Conservation (phyloP, 2,113 vertebrate species). For the Xiphorhynchus elegans region DNA sequence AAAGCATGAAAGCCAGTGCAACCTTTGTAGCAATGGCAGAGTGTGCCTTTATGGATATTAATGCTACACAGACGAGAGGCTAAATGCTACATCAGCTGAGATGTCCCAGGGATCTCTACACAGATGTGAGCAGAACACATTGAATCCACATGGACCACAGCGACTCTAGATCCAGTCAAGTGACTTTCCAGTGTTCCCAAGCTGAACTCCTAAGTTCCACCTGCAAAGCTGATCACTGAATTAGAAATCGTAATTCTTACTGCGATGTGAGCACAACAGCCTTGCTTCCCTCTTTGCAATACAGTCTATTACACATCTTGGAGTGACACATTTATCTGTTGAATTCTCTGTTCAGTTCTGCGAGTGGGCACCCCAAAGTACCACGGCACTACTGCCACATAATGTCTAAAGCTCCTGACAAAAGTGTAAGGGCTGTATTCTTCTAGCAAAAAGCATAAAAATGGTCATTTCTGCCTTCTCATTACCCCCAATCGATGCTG, state of each 20-base stretch:
- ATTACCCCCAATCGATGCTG: background rate
- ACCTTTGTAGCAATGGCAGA: background rate
- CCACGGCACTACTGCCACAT: accelerated
- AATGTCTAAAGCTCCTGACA: background rate
- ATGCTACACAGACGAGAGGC: background rate
- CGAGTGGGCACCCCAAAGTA: accelerated
- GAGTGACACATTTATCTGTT: accelerated
- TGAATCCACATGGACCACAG: accelerated
- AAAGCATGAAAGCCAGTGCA: accelerated
- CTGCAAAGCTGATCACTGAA: background rate
- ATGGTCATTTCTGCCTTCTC: background rate
- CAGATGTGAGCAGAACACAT: accelerated
- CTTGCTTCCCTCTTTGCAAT: background rate
- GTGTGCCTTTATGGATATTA: background rate
- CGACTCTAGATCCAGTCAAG: accelerated
- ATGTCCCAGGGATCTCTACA: background rate
- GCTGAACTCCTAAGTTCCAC: background rate
- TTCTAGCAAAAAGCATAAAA: background rate
- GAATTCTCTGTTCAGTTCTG: background rate
- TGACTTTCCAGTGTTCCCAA: background rate
- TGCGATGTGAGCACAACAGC: background rate
- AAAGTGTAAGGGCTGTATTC: background rate
- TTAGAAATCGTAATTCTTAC: background rate
- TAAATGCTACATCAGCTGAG: background rate
- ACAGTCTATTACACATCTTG: accelerated